phyloP scores from a whole-genome alignment of 2,113 vertebrate genomes.

The Chamaea fasciata region DNA sequence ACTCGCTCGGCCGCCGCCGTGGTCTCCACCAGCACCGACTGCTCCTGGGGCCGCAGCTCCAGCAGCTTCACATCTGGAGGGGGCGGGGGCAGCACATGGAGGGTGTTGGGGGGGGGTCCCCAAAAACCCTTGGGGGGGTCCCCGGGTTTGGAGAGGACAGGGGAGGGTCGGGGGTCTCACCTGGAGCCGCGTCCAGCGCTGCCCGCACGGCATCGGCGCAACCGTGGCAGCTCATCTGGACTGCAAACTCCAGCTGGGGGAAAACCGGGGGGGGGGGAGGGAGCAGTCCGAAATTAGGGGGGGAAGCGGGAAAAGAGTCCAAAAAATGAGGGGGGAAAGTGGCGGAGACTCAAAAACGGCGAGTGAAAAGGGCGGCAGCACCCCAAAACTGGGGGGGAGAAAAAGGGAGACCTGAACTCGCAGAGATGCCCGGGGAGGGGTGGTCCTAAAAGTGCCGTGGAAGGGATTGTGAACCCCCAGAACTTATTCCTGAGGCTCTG shows the following conservation, averaged over 20 bases:
- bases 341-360: neutral
- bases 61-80: neutral
- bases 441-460: accelerated
- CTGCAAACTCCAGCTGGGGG: neutral
- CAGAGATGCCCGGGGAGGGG: accelerated
- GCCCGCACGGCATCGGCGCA: neutral
- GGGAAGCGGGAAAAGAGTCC: accelerated
- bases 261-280: accelerated
- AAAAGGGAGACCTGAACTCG: neutral
- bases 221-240: neutral
- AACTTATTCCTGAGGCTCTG: neutral
- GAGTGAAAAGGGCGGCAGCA: neutral
- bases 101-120: neutral
- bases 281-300: neutral
- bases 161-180: neutral
- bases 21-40: neutral
- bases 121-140: neutral
- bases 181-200: neutral
- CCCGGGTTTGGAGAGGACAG: too few species aligned
- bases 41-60: neutral
- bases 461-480: too few species aligned
- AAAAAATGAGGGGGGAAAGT: constrained; percentile 14
- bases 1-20: neutral
- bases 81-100: too few species aligned
- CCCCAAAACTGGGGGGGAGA: neutral